Conservation (phyloP, 2,888 invertebrate species). For the Ashinkailepas kermadecensis region DNA sequence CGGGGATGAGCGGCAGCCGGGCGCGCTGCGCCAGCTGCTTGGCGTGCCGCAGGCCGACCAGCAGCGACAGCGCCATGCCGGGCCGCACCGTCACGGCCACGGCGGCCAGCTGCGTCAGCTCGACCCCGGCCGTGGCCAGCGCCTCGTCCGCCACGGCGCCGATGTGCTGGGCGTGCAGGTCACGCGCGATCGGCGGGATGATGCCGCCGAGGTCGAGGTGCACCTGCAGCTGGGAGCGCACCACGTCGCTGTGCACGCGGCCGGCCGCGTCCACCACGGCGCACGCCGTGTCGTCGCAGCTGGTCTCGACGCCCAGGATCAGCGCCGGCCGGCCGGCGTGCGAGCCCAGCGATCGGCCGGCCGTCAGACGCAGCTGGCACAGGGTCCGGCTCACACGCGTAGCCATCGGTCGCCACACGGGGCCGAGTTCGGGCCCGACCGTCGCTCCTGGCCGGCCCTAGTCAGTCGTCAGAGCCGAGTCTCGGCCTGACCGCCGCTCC, state of each 20-base stretch:
- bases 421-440: no score
- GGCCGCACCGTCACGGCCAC: slow-evolving; percentile 89
- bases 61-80: slow-evolving; percentile 67
- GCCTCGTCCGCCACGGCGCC: slow-evolving; percentile 61
- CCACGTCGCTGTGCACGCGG: slow-evolving; percentile 65
- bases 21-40: slow-evolving; percentile 37
- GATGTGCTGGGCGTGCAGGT: slow-evolving; percentile 72
- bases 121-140: slow-evolving; percentile 53
- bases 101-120: slow-evolving; percentile 63
- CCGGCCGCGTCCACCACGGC: slow-evolving; percentile 70
- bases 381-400: no score
- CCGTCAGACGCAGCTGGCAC: no score
- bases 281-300: slow-evolving; percentile 94
- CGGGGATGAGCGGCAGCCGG: slow-evolving; percentile 68
- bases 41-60: slow-evolving; percentile 45
- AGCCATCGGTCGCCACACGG: no score
- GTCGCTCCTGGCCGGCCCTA: no score
- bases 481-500: no score
- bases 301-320: slow-evolving; percentile 89
- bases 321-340: neutral
- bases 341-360: neutral
- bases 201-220: slow-evolving; percentile 67
- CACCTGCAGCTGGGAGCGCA: slow-evolving; percentile 66
- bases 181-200: slow-evolving; percentile 74
- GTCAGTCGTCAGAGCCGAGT: no score